Percentiles rank a stretch among this genome's conserved stretches.
phyloP scores from a whole-genome alignment of 2,888 invertebrate genomes.

The Gymnosoma rotundatum region DNA sequence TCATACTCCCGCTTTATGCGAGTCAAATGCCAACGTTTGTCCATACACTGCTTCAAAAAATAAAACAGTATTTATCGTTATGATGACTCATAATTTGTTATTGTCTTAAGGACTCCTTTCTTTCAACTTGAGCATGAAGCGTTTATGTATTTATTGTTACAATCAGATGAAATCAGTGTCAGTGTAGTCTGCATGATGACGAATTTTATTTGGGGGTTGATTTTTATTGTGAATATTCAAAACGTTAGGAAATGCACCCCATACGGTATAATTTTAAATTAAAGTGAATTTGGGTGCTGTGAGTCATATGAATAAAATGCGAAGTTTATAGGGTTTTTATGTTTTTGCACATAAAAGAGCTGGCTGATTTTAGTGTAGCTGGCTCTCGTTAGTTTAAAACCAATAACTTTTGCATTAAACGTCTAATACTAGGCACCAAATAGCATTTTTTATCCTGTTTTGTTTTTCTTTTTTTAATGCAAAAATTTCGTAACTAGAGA shows the following conservation, averaged over 20 bases:
- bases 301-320: slow-evolving; percentile 42
- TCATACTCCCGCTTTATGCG: no score
- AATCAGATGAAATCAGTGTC: slow-evolving; percentile 48
- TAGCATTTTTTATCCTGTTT: no score
- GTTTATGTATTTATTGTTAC: slow-evolving; percentile 20
- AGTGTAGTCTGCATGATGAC: slow-evolving; percentile 33
- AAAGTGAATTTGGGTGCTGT: slow-evolving; percentile 36
- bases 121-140: slow-evolving; percentile 16
- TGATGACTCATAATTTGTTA: slow-evolving; percentile 63
- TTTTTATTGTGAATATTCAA: slow-evolving; percentile 26
- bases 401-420: no score
- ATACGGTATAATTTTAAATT: neutral
- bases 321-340: neutral
- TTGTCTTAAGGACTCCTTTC: slow-evolving; percentile 44
- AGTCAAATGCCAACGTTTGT: no score
- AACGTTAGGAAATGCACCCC: slow-evolving; percentile 15
- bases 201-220: slow-evolving; percentile 42
- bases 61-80: slow-evolving; percentile 34
- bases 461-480: no score
- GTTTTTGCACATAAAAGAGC: neutral
- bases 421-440: no score
- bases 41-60: no score
- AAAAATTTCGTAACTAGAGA: no score
- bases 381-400: no score
- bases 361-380: no score